Percentiles rank a stretch among this genome's conserved stretches.
Conservation (phyloP, 92 coral and sea anemone genomes). For the Pocillopora meandrina region DNA sequence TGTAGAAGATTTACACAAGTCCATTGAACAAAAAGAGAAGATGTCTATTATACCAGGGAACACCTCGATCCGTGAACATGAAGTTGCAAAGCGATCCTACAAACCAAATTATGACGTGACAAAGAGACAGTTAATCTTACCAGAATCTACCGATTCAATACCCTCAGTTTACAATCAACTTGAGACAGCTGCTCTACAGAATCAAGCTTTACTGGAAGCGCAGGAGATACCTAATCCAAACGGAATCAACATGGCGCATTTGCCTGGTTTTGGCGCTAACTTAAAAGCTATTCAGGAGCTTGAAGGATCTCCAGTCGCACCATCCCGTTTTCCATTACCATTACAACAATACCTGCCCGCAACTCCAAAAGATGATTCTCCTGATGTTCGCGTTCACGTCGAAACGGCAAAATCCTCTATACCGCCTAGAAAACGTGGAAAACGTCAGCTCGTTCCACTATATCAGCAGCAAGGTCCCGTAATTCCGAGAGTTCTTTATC, state of each 20-base stretch:
- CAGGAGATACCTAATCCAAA: conserved; percentile 12
- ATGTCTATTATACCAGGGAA: conserved; percentile 73
- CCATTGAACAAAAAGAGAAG: conserved; percentile 73
- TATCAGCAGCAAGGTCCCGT: conserved; percentile 50
- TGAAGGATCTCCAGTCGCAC: neutral
- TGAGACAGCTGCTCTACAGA: conserved; percentile 36
- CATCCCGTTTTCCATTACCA: neutral
- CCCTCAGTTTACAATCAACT: conserved; percentile 42
- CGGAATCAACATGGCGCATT: conserved; percentile 3
- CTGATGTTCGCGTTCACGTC: conserved; percentile 81
- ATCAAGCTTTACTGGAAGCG: conserved; percentile 33
- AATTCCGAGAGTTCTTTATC: conserved; percentile 41
- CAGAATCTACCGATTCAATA: conserved; percentile 26
- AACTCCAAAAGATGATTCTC: conserved; percentile 43
- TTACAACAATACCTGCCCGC: conserved; percentile 15
- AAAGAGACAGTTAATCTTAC: conserved; percentile 38
- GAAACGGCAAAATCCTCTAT: conserved; percentile 86
- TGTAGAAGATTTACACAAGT: conserved; percentile 50
- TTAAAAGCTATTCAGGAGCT: conserved; percentile 19
- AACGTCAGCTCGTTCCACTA: conserved; percentile 62
- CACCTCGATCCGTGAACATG: conserved; percentile 28
- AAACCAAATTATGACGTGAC: neutral
- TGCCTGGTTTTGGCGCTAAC: conserved; percentile 17
- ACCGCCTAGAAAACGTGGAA: conserved; percentile 50
- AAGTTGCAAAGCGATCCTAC: conserved; percentile 48